Evolutionary conservation across 2,888 invertebrate species (phyloP), one percentile per base, ranked within the genome.

Genomic region (Reticulitermes lucifugus): DNA sequence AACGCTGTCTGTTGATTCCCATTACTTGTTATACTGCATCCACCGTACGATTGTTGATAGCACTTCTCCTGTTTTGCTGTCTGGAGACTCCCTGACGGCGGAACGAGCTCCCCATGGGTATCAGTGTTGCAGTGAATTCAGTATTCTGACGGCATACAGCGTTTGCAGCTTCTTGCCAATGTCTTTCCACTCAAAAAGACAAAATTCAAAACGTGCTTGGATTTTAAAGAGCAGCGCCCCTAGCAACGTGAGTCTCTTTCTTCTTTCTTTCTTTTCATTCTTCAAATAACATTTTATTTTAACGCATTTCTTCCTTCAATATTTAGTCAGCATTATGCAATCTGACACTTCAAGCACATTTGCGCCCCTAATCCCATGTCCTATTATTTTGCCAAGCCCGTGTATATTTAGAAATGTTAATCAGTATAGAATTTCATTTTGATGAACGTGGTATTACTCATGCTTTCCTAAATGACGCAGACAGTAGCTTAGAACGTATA

Each of bases 131-230:
- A 35, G 22, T 46, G 77, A 41, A 43, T 77, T 73, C 35, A 21
- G 35, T 41, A 73, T 73, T 73, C 73, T 12, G 41, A n/a, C 77
- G 25, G 77, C 77, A 18, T n/a, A 9, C 77, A 9, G n/a, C 21
- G 21, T 43, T 4, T 43, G 46, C 43, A 41, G 43, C 77, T 43
- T 60, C 60, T 60, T 60, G 35, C 43, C 75, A 75, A 46, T 75
- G 77, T 77, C 77, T 46, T 77, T 46, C 51, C 84, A 79, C 60
- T 79, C 77, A 84, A 85, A 85, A 85, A 85, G 80, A 85, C 85
- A 85, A 81, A 85, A 85, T 85, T 85, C 85, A 85, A 85, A 85
- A 85, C 85, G 85, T 85, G 85, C 85, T 79, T 41, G 59, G 85
- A 85, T 84, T 84, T 46, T 46, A 46, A 77, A 46, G 51, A 77